Percentiles rank a stretch among this genome's conserved stretches.
Evolutionary conservation across 2,888 invertebrate genomes (phyloP).

Genomic region (Tenodera sinensis): DNA sequence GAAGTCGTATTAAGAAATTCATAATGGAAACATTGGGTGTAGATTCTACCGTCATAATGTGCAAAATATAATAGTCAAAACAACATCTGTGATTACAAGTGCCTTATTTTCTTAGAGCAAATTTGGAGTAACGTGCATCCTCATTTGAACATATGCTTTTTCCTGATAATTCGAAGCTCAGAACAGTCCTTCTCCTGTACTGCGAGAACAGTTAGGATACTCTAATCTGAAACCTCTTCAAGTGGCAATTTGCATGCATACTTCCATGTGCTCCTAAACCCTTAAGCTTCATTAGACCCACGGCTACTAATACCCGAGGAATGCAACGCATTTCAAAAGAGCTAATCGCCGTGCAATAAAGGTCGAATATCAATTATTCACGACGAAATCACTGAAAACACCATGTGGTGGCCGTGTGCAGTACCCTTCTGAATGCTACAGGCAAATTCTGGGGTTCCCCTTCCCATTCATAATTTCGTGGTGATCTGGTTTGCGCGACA

Average conservation of each 20-base stretch:
- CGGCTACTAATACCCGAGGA: neutral
- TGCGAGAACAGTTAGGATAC: too few species aligned
- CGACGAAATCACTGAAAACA: neutral
- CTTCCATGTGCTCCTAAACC: neutral
- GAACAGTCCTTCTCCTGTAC: too few species aligned
- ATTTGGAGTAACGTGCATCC: too few species aligned
- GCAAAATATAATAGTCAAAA: too few species aligned
- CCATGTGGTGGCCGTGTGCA: neutral
- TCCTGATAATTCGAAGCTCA: too few species aligned
- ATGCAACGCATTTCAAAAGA: neutral
- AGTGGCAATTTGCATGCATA: neutral
- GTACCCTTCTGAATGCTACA: neutral
- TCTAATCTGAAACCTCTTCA: neutral
- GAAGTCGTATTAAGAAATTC: too few species aligned
- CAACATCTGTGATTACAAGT: too few species aligned
- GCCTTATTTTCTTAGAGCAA: too few species aligned
- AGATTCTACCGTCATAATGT: too few species aligned
- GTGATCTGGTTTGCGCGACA: neutral
- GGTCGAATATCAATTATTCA: neutral
- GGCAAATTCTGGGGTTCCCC: neutral
- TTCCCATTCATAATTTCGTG: neutral
- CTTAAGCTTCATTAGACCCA: neutral
- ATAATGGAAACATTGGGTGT: too few species aligned
- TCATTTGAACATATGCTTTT: too few species aligned
- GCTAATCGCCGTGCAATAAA: neutral